Conservation (phyloP, 2,888 invertebrate genomes). For the Pycnomerus fuliginosus region DNA sequence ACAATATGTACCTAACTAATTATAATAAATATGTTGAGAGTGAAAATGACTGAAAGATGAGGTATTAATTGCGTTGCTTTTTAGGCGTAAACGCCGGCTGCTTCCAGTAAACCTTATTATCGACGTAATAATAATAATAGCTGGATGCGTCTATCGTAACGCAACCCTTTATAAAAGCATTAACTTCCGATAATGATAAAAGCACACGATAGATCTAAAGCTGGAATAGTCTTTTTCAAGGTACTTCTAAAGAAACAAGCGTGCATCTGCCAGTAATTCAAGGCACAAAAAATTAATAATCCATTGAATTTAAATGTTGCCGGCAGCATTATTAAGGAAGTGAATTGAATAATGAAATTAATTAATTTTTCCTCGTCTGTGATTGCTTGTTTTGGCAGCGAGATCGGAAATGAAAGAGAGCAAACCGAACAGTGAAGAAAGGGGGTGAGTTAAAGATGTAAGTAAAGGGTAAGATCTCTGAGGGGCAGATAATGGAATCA, state of each 20-base stretch:
- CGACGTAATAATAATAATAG: constrained; percentile 30
- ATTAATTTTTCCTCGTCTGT: constrained; percentile 35
- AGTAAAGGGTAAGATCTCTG: constrained; percentile 50
- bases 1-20: constrained; percentile 12
- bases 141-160: constrained; percentile 29
- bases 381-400: constrained; percentile 33
- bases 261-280: too few relatives aligned
- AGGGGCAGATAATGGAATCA: constrained; percentile 54
- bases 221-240: too few relatives aligned
- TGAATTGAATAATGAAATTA: constrained; percentile 36
- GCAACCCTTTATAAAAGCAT: constrained; percentile 32
- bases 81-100: constrained; percentile 35
- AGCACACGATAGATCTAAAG: too few relatives aligned
- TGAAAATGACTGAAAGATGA: constrained; percentile 30
- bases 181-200: constrained; percentile 26
- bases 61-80: constrained; percentile 37
- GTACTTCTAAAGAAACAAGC: too few relatives aligned
- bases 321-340: too few relatives aligned
- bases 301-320: too few relatives aligned
- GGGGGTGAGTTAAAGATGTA: constrained; percentile 28
- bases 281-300: too few relatives aligned
- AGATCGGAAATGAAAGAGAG: constrained; percentile 32
- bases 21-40: constrained; percentile 9
- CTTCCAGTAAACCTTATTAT: constrained; percentile 33
- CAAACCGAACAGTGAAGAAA: constrained; percentile 12